phyloP scores from a whole-genome alignment of 2,113 vertebrate species.

The Toxostoma redivivum region DNA sequence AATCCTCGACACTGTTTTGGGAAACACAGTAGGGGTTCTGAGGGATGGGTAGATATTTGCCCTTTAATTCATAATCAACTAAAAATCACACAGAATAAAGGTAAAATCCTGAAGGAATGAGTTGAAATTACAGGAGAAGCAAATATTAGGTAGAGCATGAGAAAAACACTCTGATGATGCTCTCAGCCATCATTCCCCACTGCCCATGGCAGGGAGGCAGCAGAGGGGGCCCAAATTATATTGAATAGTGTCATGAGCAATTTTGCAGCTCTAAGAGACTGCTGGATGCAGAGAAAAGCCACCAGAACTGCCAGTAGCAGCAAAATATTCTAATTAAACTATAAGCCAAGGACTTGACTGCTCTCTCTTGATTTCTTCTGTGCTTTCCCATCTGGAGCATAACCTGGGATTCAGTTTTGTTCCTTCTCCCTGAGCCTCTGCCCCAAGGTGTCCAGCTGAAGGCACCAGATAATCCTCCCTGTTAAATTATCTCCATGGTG shows the following conservation, averaged over 20 bases:
- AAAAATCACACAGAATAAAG: neutral
- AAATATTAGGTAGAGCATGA: neutral
- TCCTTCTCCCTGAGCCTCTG: neutral
- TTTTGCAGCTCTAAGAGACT: neutral
- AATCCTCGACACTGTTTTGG: conserved; percentile 59
- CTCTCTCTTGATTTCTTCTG: neutral
- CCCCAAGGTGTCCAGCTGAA: neutral
- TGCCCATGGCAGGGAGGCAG: neutral
- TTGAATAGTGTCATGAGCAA: neutral
- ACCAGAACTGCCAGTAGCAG: neutral
- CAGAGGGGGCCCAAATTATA: neutral
- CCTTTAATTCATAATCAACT: neutral
- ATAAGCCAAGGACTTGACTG: neutral
- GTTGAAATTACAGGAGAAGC: neutral
- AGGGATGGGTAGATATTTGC: neutral
- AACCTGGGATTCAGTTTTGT: neutral
- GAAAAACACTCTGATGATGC: neutral
- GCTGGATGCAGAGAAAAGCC: neutral
- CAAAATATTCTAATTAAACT: neutral
- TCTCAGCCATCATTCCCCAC: neutral
- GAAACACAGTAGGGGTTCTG: neutral
- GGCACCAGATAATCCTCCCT: neutral
- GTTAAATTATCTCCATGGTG: neutral
- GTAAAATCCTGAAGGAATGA: neutral
- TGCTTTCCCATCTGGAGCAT: neutral